Percentiles rank a stretch among this genome's conserved stretches.
phyloP scores from a whole-genome alignment of 1,140 invertebrate species.

The Ceratosolen fusciceps region DNA sequence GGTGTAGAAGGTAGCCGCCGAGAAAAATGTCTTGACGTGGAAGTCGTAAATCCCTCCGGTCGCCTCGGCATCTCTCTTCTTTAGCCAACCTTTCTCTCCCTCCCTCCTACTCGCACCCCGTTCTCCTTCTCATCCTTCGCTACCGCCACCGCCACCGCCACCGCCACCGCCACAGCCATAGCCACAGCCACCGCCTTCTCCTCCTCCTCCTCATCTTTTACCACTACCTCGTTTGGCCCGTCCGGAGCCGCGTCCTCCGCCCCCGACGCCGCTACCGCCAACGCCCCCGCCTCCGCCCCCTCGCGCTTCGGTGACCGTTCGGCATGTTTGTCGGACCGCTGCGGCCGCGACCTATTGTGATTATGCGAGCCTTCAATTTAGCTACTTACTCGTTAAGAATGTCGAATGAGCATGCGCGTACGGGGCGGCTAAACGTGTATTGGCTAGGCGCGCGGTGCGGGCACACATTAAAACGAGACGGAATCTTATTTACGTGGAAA shows the following conservation, averaged over 20 bases:
- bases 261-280: too few species aligned
- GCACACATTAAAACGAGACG: conserved; percentile 3
- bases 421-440: background rate
- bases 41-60: conserved; percentile 32
- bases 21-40: conserved; percentile 27
- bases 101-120: background rate
- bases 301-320: background rate
- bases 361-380: conserved; percentile 42
- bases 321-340: background rate
- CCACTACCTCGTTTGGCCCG: background rate
- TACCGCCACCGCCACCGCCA: too few species aligned
- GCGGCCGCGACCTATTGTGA: conserved; percentile 17
- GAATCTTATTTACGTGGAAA: conserved; percentile 44
- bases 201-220: background rate
- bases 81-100: background rate
- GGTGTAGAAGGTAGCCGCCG: background rate
- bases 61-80: background rate
- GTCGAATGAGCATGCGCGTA: background rate
- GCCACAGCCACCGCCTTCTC: background rate
- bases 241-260: background rate
- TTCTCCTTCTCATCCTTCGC: too few species aligned
- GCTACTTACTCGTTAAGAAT: conserved; percentile 31
- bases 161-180: too few species aligned
- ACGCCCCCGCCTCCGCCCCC: too few species aligned
- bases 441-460: background rate